Evolutionary conservation across 1,140 invertebrate genomes (phyloP).

Genomic region (Mizuhopecten yessoensis): DNA sequence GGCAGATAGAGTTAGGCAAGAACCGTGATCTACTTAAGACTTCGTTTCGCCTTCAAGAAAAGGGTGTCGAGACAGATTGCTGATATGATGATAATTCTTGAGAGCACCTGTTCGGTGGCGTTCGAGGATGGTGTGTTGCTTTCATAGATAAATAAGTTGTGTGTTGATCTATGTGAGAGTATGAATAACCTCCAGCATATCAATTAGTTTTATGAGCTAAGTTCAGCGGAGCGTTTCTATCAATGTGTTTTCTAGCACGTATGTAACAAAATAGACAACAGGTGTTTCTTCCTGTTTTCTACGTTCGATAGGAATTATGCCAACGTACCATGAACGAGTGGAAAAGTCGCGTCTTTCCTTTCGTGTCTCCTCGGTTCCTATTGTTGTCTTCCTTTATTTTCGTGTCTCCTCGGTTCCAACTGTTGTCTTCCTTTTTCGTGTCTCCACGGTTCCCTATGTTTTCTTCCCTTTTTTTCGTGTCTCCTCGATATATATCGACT

Average conservation of each 20-base stretch:
- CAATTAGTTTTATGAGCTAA: slow-evolving; percentile 21
- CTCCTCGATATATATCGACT: no score
- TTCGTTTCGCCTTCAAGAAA: slow-evolving; percentile 12
- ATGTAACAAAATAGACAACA: background rate
- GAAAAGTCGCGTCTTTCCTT: background rate
- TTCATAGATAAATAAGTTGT: slow-evolving; percentile 18
- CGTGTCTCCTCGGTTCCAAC: background rate
- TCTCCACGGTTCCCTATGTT: background rate
- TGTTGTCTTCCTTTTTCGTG: background rate
- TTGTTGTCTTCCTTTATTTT: background rate
- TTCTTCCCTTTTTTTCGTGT: background rate
- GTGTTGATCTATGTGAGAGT: background rate
- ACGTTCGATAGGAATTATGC: background rate
- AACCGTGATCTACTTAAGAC: background rate
- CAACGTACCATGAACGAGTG: background rate
- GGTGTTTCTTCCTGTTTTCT: background rate
- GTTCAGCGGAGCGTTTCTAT: slow-evolving; percentile 21
- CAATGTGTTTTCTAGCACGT: slow-evolving; percentile 16
- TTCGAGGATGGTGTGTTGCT: background rate
- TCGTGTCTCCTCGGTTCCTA: background rate
- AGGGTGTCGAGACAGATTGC: background rate
- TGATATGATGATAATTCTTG: background rate
- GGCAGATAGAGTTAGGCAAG: background rate
- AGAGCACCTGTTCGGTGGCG: slow-evolving; percentile 36
- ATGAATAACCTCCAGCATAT: slow-evolving; percentile 11